These are phyloP conservation scores for Himalopsyche japonica DNA, from an alignment of 2,888 invertebrate species.

Conservation along the genomic window DNA sequence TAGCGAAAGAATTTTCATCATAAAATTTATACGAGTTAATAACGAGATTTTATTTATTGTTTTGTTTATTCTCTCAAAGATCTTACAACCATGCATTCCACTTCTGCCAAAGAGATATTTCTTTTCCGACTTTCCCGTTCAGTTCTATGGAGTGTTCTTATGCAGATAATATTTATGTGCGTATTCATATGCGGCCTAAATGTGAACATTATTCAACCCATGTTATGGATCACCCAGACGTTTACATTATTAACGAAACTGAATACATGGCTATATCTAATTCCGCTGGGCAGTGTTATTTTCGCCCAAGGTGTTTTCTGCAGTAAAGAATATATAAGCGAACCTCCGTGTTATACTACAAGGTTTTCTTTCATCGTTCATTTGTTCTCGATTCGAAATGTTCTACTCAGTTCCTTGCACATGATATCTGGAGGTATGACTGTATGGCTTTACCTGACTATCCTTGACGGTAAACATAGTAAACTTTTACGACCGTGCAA, in stretches of 20 bases:
- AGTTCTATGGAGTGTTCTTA: constrained; percentile 62
- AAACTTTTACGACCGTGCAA: constrained; percentile 56
- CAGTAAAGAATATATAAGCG: constrained; percentile 69
- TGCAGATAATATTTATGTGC: constrained; percentile 59
- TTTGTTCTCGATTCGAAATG: constrained; percentile 64
- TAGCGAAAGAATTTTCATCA: too few species aligned
- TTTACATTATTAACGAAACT: constrained; percentile 63
- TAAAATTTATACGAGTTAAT: too few species aligned
- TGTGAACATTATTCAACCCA: constrained; percentile 65
- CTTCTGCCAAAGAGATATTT: constrained; percentile 59
- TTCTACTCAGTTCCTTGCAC: constrained; percentile 62
- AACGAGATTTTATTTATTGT: too few species aligned
- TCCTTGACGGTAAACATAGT: constrained; percentile 64
- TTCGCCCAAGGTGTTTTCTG: constrained; percentile 73
- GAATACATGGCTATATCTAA: constrained; percentile 68
- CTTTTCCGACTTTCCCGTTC: constrained; percentile 63
- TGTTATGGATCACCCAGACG: constrained; percentile 66
- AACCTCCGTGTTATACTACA: constrained; percentile 64
- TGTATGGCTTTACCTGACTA: constrained; percentile 70
- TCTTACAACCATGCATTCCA: constrained; percentile 4
- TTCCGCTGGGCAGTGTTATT: constrained; percentile 66
- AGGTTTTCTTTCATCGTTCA: constrained; percentile 69
- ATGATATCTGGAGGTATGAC: constrained; percentile 67
- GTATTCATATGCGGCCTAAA: constrained; percentile 62
- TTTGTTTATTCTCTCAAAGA: background rate